Conservation (phyloP, 2,888 invertebrate species). For the Odontocolon sp. region DNA sequence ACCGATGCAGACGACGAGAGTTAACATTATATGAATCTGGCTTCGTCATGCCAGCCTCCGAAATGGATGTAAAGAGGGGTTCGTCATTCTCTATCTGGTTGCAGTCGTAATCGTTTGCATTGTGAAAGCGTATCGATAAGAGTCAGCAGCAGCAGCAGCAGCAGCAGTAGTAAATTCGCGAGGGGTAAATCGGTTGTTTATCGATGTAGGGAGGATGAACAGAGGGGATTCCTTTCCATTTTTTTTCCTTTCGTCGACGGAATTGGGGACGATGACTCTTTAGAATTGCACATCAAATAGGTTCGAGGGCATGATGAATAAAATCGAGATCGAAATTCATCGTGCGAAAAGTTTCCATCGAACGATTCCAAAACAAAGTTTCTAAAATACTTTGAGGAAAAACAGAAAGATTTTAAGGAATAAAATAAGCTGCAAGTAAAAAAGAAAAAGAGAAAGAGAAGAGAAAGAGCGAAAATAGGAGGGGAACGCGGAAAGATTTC, state of each 20-base stretch:
- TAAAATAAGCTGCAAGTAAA: slow-evolving; percentile 74
- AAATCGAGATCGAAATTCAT: not conserved
- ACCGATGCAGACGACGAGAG: slow-evolving; percentile 24
- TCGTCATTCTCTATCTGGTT: slow-evolving; percentile 1
- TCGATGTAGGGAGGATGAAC: slow-evolving; percentile 30
- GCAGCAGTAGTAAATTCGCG: not conserved
- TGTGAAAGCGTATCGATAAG: slow-evolving; percentile 52
- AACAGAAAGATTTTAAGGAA: too few relatives aligned
- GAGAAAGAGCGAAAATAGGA: not conserved
- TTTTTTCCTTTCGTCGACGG: slow-evolving; percentile 25
- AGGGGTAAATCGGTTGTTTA: slow-evolving; percentile 50
- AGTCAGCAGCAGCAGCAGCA: too few relatives aligned
- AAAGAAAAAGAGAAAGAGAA: slow-evolving; percentile 47
- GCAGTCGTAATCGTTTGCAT: slow-evolving; percentile 38
- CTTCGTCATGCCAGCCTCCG: slow-evolving; percentile 48
- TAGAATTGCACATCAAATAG: not conserved
- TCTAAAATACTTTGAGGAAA: too few relatives aligned
- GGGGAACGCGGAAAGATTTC: slow-evolving; percentile 65
- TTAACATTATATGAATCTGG: slow-evolving; percentile 33
- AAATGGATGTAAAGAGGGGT: slow-evolving; percentile 25
- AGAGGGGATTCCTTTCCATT: slow-evolving; percentile 4
- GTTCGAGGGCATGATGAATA: not conserved
- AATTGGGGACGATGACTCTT: slow-evolving; percentile 44
- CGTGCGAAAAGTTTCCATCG: slow-evolving; percentile 17
- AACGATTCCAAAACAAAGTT: slow-evolving; percentile 7